Conservation (phyloP, 2,797 vertebrate genomes). For the Cheirogaleus major region DNA sequence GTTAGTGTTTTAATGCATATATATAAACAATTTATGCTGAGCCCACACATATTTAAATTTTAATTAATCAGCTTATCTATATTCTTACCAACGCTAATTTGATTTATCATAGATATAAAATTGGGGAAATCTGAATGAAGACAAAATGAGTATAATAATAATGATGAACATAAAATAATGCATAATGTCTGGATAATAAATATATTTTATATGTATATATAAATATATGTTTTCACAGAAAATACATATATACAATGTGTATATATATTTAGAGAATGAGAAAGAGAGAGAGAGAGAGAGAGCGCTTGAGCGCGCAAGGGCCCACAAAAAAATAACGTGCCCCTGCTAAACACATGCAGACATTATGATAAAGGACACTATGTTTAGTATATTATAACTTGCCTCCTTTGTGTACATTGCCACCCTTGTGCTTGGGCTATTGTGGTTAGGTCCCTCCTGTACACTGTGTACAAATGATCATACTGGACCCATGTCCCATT, state of each 20-base stretch:
- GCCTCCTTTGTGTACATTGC: fast-evolving
- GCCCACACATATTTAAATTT: background rate
- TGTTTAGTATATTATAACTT: background rate
- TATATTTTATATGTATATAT: background rate
- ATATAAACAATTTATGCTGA: background rate
- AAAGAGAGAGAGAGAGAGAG: background rate
- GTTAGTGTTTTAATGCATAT: background rate
- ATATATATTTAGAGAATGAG: background rate
- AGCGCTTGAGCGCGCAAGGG: fast-evolving
- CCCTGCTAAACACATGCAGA: background rate
- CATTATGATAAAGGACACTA: fast-evolving
- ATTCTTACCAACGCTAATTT: background rate
- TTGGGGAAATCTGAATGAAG: background rate
- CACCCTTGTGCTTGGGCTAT: background rate
- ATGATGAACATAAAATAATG: background rate
- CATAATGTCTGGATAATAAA: background rate
- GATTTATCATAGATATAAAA: background rate
- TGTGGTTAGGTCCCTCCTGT: background rate
- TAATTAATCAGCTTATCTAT: background rate
- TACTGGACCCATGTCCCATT: background rate
- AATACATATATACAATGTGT: background rate
- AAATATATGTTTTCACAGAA: background rate
- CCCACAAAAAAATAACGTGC: background rate
- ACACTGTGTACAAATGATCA: background rate
- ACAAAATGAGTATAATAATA: background rate